Evolutionary conservation across 1,140 invertebrate genomes (phyloP).

Genomic region (Meloidogyne hapla): DNA sequence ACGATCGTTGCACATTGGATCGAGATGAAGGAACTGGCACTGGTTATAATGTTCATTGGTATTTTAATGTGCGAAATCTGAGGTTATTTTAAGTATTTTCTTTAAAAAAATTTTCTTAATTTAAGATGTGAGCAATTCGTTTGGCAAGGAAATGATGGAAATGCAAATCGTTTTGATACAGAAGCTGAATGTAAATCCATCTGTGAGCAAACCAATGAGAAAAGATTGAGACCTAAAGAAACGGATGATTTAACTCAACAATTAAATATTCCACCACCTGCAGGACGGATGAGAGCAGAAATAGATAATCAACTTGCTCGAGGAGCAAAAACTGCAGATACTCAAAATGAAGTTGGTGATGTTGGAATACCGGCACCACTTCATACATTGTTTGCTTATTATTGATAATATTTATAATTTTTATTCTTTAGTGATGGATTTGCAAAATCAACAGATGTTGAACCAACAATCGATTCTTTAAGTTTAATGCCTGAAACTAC

Average conservation of each 20-base stretch:
- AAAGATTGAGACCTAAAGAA: background rate
- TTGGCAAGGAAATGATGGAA: conserved; percentile 35
- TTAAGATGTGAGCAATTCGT: conserved; percentile 37
- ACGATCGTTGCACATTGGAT: conserved; percentile 21
- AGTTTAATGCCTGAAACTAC: background rate
- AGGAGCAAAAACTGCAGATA: conserved; percentile 22
- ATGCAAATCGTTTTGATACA: conserved; percentile 44
- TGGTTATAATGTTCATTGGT: conserved; percentile 35
- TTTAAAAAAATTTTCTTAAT: background rate
- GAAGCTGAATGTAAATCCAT: conserved; percentile 26
- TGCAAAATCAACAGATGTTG: background rate
- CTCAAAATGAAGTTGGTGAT: conserved; percentile 24
- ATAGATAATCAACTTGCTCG: background rate
- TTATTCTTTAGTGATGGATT: background rate
- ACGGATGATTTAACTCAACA: background rate
- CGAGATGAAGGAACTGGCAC: conserved; percentile 34
- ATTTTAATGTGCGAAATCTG: conserved; percentile 26
- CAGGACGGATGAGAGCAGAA: conserved; percentile 7
- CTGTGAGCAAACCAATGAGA: conserved; percentile 27
- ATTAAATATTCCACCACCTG: background rate
- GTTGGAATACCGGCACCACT: conserved; percentile 29
- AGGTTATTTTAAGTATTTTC: background rate
- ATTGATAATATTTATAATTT: background rate
- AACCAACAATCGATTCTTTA: background rate
- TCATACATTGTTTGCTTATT: conserved; percentile 28